Percentiles rank a stretch among this genome's conserved stretches.
Conservation (phyloP, 1,140 invertebrate genomes). For the Thalassaphorura encarpata region DNA sequence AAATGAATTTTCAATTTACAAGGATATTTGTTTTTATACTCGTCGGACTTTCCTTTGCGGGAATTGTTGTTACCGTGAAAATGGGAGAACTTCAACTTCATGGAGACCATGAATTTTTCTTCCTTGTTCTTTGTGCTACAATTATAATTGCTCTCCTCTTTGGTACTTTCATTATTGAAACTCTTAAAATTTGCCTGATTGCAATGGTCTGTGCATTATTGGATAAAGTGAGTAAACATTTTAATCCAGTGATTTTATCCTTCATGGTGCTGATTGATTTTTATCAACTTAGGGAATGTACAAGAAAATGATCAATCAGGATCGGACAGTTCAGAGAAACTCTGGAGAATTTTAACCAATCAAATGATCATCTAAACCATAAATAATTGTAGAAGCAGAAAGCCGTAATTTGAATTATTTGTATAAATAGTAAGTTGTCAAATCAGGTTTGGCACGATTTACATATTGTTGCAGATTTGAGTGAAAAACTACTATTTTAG, state of each 20-base stretch:
- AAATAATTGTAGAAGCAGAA: background rate
- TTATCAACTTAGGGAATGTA: background rate
- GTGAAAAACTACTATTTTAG: background rate
- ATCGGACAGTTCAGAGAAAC: background rate
- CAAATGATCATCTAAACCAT: background rate
- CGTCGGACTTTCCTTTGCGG: background rate
- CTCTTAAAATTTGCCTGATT: background rate
- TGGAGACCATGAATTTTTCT: background rate
- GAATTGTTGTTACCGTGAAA: background rate
- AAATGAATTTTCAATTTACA: background rate
- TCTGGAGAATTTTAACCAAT: background rate
- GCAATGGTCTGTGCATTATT: background rate
- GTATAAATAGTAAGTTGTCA: too few species aligned
- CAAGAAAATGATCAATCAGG: background rate
- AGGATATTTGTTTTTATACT: background rate
- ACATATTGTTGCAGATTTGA: background rate
- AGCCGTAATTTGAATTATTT: background rate
- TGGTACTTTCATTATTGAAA: background rate
- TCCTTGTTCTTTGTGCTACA: background rate
- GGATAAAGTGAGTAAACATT: constrained; percentile 2
- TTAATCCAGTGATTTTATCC: background rate
- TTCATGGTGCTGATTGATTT: background rate
- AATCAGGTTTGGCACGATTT: background rate
- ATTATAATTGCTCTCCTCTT: background rate
- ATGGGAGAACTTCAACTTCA: background rate